Conservation (phyloP, 2,797 vertebrate species). For the Hoplostethus mediterraneus region DNA sequence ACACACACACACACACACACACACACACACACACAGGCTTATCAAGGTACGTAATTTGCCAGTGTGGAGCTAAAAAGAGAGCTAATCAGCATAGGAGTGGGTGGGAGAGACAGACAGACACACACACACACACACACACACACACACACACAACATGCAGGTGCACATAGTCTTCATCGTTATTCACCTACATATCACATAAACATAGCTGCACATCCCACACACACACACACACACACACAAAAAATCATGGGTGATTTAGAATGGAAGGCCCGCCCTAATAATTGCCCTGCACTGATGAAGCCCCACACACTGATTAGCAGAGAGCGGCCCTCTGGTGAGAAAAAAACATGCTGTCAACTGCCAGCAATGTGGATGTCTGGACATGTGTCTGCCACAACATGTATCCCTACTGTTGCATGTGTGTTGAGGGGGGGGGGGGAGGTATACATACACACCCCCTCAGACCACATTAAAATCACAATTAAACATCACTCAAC, state of each 20-base stretch:
- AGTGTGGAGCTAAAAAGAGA: constrained; percentile 54
- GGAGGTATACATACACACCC: constrained; percentile 38
- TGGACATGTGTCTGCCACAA: constrained; percentile 54
- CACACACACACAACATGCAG: constrained; percentile 9
- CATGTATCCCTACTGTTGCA: constrained; percentile 59
- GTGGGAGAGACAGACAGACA: constrained; percentile 30
- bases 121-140: not conserved
- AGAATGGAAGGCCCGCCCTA: constrained; percentile 35
- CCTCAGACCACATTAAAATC: constrained; percentile 75
- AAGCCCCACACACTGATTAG: constrained; percentile 62
- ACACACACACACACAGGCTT: constrained; percentile 22
- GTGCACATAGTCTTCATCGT: no score
- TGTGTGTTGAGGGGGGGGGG: constrained; percentile 9
- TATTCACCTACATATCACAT: not conserved
- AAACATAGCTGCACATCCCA: constrained; percentile 6
- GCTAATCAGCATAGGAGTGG: constrained; percentile 68
- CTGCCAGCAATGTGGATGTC: constrained; percentile 47
- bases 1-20: constrained; percentile 19
- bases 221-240: constrained; percentile 1
- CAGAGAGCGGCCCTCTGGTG: constrained; percentile 45
- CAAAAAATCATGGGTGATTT: constrained; percentile 22
- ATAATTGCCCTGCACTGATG: constrained; percentile 45
- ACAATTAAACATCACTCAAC: constrained; percentile 69
- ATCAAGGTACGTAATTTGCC: constrained; percentile 62
- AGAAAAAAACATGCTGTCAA: constrained; percentile 67